Percentiles rank a stretch among this genome's conserved stretches.
These are phyloP conservation scores for Brachionus paranguensis DNA, from an alignment of 1,140 invertebrate genomes.

Conservation along the genomic window DNA sequence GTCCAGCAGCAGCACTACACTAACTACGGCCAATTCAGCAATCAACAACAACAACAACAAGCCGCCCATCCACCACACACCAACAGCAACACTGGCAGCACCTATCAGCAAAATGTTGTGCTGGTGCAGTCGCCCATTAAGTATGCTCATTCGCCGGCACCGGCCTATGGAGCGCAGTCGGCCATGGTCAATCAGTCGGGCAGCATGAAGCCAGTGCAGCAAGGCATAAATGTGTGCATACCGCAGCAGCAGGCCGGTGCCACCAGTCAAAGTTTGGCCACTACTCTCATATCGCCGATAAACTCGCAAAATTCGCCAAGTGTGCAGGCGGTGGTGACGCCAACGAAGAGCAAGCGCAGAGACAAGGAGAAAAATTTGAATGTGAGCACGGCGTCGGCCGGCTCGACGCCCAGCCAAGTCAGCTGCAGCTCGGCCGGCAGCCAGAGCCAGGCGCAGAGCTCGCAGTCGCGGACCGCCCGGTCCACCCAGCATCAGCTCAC, in stretches of 20 bases:
- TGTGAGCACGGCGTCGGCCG: not conserved
- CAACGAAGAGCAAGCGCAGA: not conserved
- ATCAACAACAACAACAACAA: not conserved
- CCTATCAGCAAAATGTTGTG: not conserved
- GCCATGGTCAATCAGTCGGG: not conserved
- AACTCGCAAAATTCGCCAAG: not conserved
- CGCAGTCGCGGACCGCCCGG: not conserved
- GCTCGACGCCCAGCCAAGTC: not conserved
- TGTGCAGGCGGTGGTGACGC: not conserved
- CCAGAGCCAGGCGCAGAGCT: not conserved
- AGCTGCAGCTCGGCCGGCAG: not conserved
- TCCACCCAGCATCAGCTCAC: constrained; percentile 36
- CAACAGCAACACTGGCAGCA: not conserved
- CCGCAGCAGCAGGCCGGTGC: not conserved
- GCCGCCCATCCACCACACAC: too few relatives aligned
- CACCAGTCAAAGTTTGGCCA: not conserved
- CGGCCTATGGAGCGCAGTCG: not conserved
- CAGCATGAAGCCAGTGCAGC: not conserved
- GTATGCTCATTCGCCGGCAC: not conserved
- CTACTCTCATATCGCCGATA: not conserved
- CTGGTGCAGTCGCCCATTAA: not conserved
- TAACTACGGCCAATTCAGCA: not conserved
- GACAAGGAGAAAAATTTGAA: not conserved
- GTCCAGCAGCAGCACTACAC: not conserved
- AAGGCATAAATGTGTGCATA: not conserved